phyloP scores from a whole-genome alignment of 2,113 vertebrate species.

The Entelurus aequoreus region DNA sequence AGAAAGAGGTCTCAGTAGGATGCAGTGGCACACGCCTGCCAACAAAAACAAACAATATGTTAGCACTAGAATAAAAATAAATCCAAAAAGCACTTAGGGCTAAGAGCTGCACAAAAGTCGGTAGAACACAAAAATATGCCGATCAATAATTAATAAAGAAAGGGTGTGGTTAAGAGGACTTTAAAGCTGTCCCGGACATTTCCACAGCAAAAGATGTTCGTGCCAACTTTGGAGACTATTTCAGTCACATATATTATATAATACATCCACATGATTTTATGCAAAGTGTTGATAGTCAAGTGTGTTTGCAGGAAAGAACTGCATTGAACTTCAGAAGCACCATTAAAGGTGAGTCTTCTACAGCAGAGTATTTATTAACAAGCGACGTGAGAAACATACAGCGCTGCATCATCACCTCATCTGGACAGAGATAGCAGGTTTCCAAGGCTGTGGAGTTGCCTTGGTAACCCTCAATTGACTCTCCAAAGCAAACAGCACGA shows the following conservation, averaged over 20 bases:
- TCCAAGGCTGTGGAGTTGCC: conserved; percentile 56
- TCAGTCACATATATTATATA: neutral
- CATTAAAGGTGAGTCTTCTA: conserved; percentile 21
- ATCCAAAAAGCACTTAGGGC: conserved; percentile 2
- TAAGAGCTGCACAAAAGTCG: conserved; percentile 9
- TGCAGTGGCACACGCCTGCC: too few relatives aligned
- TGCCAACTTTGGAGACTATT: conserved; percentile 2
- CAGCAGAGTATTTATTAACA: neutral
- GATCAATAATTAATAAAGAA: conserved; percentile 37
- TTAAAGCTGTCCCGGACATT: neutral
- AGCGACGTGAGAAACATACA: conserved; percentile 21
- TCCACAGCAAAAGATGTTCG: neutral
- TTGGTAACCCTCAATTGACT: conserved; percentile 58
- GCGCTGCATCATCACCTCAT: conserved; percentile 45
- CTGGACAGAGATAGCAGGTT: conserved; percentile 50
- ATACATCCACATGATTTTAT: neutral
- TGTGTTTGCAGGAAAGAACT: conserved; percentile 21
- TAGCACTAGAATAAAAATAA: neutral
- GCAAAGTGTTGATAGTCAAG: conserved; percentile 15
- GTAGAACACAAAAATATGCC: conserved; percentile 38
- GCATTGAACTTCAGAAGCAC: conserved; percentile 8
- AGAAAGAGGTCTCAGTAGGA: too few relatives aligned
- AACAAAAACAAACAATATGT: neutral
- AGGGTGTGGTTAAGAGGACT: neutral
- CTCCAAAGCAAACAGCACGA: conserved; percentile 44